Percentiles rank a stretch among this genome's conserved stretches.
Evolutionary conservation across 2,113 vertebrate species (phyloP).

Genomic region (Urocynchramus pylzowi): DNA sequence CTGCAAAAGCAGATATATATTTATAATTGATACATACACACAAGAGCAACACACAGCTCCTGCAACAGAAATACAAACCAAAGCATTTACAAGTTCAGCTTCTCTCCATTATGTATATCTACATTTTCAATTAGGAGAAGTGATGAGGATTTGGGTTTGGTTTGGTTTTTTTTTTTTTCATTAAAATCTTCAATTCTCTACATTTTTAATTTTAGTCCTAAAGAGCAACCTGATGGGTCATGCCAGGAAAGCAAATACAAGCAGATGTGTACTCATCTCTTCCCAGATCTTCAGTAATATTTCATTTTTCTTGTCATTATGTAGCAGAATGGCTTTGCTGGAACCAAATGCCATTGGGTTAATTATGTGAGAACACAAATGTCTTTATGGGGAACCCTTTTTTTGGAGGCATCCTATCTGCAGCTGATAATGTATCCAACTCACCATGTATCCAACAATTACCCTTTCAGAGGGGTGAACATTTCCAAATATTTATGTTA

Average conservation of each 20-base stretch:
- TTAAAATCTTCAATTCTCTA: neutral
- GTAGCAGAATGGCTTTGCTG: neutral
- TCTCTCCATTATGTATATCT: neutral
- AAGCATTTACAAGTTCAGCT: conserved; percentile 2
- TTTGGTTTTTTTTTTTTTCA: neutral
- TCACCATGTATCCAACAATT: neutral
- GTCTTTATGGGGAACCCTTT: neutral
- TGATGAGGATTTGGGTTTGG: neutral
- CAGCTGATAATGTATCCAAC: neutral
- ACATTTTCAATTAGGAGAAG: neutral
- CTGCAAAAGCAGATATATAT: neutral
- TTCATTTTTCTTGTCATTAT: conserved; percentile 18
- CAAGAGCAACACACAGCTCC: neutral
- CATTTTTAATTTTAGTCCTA: conserved; percentile 14
- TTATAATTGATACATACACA: neutral
- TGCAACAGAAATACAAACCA: neutral
- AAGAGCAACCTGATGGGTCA: neutral
- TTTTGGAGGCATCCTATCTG: neutral
- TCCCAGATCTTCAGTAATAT: neutral
- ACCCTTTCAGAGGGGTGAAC: neutral
- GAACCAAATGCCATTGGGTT: conserved; percentile 14
- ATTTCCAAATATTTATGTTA: neutral
- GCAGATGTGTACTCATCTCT: conserved; percentile 4
- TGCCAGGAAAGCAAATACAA: conserved; percentile 30
- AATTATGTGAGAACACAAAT: conserved; percentile 10